Evolutionary conservation across 2,113 vertebrate species (phyloP), one percentile per base, ranked within the genome.

Genomic region (Ciconia stormi): DNA sequence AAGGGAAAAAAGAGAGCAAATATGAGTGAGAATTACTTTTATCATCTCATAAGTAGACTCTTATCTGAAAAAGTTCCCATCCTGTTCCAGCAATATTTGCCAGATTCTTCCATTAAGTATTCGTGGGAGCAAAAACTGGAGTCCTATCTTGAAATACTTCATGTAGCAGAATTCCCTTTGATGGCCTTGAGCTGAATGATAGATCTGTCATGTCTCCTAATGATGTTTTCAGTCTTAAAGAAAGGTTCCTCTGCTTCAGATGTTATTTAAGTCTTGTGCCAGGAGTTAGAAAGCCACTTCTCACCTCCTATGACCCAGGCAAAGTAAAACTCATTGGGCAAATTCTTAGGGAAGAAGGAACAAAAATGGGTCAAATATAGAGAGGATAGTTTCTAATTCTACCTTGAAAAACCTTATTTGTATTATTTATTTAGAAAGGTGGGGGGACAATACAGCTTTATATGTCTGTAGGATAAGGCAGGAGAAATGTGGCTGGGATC

Each of bases 261-360:
- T 70, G 19, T 47, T 42, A 56, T 38, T 61, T 44, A 67, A 88
- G 17, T 38, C 11, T 67, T 42, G 4, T 58, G 5, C 13, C 36
- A 96, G 83, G 83, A 96, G 44, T 74, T 92, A 76, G 65, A 95
- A 97, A 95, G 50, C 52, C 87, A 66, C 78, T 90, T 94, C 81
- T 97, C 69, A 96, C 81, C 44, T 93, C 40, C 87, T 93, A 73
- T 94, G 82, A 90, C 89, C 73, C 81, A 93, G 73, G 70, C 67
- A 96, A 97, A 96, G 44, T 85, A 95, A 96, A 98, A 95, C 40
- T 97, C 87, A 61, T 65, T 74, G 74, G 62, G 79, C 30, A 73
- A 89, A 87, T 94, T 93, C 23, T 87, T 72, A 71, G 22, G 30
- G 18, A 77, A 95, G 79, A 92, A 97, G 27, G 87, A 88, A 95